Percentiles rank a stretch among this genome's conserved stretches.
These are phyloP conservation scores for Sebastes nivosus DNA, from an alignment of 2,797 vertebrate genomes.

Conservation along the genomic window DNA sequence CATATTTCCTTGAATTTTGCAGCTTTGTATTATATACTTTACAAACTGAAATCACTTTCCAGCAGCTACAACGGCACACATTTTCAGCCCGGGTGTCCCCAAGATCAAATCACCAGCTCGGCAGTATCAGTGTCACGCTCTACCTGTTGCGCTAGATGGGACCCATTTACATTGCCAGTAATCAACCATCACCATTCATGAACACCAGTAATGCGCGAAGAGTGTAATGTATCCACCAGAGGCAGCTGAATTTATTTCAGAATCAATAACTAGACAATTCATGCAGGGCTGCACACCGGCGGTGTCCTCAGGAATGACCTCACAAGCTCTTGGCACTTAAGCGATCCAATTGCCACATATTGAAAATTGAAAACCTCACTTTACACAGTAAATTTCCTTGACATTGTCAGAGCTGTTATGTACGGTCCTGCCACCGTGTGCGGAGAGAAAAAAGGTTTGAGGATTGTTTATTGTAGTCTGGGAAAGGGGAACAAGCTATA, in stretches of 20 bases:
- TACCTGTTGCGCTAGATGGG: constrained; percentile 32
- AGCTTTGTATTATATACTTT: constrained; percentile 5
- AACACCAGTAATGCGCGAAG: constrained; percentile 61
- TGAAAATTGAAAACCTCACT: constrained; percentile 77
- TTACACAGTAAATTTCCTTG: constrained; percentile 69
- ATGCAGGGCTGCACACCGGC: constrained; percentile 53
- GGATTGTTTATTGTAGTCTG: constrained; percentile 53
- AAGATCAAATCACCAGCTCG: constrained; percentile 32
- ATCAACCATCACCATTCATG: constrained; percentile 61
- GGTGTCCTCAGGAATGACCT: constrained; percentile 73
- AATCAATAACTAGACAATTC: constrained; percentile 76
- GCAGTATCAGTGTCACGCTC: constrained; percentile 43
- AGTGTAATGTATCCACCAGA: constrained; percentile 67
- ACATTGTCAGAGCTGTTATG: constrained; percentile 45
- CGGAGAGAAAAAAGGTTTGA: constrained; percentile 24
- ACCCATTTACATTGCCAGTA: constrained; percentile 56
- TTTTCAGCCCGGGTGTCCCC: constrained; percentile 21
- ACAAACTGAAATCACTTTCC: constrained; percentile 11
- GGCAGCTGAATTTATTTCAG: constrained; percentile 69
- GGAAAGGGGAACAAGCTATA: constrained; percentile 45
- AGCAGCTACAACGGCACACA: constrained; percentile 1
- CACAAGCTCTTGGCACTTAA: constrained; percentile 69
- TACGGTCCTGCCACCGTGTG: constrained; percentile 39
- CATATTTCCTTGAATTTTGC: constrained; percentile 23
- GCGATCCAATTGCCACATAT: constrained; percentile 68